These are phyloP conservation scores for Hylomyscus alleni DNA, from an alignment of 2,797 vertebrate species.

Conservation along the genomic window DNA sequence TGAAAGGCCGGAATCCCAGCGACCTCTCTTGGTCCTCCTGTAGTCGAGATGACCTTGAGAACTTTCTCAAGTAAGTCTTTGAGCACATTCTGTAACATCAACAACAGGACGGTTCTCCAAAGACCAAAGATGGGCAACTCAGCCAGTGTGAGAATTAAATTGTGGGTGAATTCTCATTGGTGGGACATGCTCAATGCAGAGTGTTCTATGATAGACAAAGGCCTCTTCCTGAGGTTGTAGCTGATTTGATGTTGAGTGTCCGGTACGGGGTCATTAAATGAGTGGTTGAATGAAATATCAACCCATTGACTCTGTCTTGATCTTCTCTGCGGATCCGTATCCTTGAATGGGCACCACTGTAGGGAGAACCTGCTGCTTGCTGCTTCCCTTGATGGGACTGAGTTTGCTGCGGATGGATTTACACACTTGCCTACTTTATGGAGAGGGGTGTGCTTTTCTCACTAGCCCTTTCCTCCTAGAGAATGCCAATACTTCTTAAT, in stretches of 20 bases:
- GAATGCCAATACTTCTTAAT: not conserved
- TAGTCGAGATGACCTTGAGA: conserved; percentile 96
- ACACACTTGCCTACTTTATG: not conserved
- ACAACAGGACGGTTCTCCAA: fast-evolving
- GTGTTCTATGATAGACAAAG: not conserved
- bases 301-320: not conserved
- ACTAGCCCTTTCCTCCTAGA: not conserved
- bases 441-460: not conserved
- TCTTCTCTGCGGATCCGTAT: not conserved
- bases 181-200: not conserved
- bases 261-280: too few species aligned
- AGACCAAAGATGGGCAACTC: not conserved
- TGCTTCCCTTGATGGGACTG: not conserved
- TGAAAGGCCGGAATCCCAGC: conserved; percentile 97
- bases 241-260: fast-evolving
- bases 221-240: not conserved
- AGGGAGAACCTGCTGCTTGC: not conserved
- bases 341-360: fast-evolving
- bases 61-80: conserved; percentile 95
- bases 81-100: not conserved
- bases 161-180: not conserved
- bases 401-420: not conserved
- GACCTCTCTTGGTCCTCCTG: conserved; percentile 98
- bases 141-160: not conserved
- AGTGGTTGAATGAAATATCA: not conserved